phyloP scores from a whole-genome alignment of 1,140 invertebrate species.

The Aporrectodea caliginosa region DNA sequence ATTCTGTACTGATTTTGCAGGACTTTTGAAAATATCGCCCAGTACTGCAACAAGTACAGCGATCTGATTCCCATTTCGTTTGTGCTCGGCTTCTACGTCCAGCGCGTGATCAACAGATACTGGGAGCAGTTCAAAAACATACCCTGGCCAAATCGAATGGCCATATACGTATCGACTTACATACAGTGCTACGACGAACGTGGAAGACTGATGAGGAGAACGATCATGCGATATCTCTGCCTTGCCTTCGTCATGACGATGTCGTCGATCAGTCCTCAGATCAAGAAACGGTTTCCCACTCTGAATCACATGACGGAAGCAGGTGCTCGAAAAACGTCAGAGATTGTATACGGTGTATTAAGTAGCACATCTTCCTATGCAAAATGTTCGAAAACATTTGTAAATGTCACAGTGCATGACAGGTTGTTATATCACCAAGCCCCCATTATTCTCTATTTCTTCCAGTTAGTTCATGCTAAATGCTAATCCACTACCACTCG shows the following conservation, averaged over 20 bases:
- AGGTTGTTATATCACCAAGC: too few species aligned
- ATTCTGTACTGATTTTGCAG: too few species aligned
- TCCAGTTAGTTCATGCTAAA: too few species aligned
- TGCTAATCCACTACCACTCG: too few species aligned
- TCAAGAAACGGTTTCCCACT: constrained; percentile 87
- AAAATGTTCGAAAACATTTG: too few species aligned
- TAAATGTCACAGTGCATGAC: too few species aligned
- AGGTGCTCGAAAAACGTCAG: too few species aligned
- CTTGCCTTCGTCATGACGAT: constrained; percentile 70
- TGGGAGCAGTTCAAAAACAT: constrained; percentile 28
- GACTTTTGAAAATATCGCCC: constrained; percentile 56
- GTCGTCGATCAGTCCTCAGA: constrained; percentile 74
- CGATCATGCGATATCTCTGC: constrained; percentile 77
- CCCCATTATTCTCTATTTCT: too few species aligned
- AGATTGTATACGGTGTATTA: too few species aligned
- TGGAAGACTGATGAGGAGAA: constrained; percentile 77
- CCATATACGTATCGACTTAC: not conserved
- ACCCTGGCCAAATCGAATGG: constrained; percentile 12
- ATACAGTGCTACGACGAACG: constrained; percentile 72
- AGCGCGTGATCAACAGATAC: constrained; percentile 82
- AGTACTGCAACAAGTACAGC: constrained; percentile 41
- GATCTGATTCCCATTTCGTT: constrained; percentile 60
- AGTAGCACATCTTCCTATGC: too few species aligned
- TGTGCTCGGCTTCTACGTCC: constrained; percentile 86
- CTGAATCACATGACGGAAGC: constrained; percentile 82